Base-by-base conservation (phyloP, 2,113 vertebrate genomes). In the Ailuropoda melanoleuca region DNA sequence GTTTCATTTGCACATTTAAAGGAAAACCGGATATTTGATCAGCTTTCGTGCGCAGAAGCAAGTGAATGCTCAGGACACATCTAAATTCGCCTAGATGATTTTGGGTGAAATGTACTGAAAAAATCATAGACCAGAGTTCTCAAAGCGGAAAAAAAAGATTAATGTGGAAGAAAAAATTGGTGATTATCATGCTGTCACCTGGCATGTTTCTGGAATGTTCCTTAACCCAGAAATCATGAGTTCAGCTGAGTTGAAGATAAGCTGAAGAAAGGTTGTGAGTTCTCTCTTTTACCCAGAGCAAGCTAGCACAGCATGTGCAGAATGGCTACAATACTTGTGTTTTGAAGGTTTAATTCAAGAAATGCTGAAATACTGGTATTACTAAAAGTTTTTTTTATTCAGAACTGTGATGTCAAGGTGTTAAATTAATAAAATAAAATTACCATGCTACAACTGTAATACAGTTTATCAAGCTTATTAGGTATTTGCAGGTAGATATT, bases 161-260 rank as follows among this genome's bases (percentile, higher is more conserved):
- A 74, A 29, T 4, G 8, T 15, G 74, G 87, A 86, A 75, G 43
- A 24, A 64, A 91, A 87, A 34, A 37, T 34, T 53, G 34, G 4
- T 77, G 34, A 58, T 83, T n/a, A 60, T 72, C 19, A 8, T 92
- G 80, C 46, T 87, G 83, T 43, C 58, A 53, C 43, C 34, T 90
- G 50, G 14, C 62, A 74, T 72, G 7, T 53, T 94, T 80, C 26
- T 86, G 26, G 50, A 43, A 90, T 53, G 31, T 60, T 94, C 77
- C 70, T 31, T 80, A 95, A 34, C 24, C 14, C 23, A 87, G 74
- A 82, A 64, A 34, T 39, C 48, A 19, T 50, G 53, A 96, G 66
- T 58, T 89, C 55, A 95, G 13, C 19, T 37, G 77, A 97, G 66
- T 89, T 95, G 75, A 96, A 82, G 66, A 96, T 37, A 72, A 82